A percentile compares a stretch with the other conserved stretches of the same genome.
Evolutionary conservation across 2,797 vertebrate species (phyloP).

Genomic region (Microctenopoma stevenorrisi): DNA sequence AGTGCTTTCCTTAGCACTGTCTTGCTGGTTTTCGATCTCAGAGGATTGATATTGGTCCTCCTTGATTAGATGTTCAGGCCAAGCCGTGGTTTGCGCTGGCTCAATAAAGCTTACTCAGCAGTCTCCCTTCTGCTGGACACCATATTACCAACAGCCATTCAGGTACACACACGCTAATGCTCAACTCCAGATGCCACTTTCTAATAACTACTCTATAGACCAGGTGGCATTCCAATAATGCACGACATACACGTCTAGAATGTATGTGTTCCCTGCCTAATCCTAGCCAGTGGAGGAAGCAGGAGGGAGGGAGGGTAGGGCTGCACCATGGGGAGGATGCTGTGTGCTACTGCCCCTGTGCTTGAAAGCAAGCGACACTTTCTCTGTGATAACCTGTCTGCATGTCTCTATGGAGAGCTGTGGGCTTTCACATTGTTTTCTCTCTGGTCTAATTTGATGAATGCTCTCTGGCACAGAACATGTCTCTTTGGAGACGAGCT

Average conservation of each 20-base stretch:
- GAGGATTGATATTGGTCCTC: conserved; percentile 75
- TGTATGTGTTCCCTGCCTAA: conserved; percentile 44
- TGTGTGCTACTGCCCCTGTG: conserved; percentile 50
- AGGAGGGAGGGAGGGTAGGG: conserved; percentile 8
- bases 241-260: conserved; percentile 44
- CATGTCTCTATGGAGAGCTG: conserved; percentile 68
- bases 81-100: conserved; percentile 54
- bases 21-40: conserved; percentile 74
- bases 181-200: conserved; percentile 18
- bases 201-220: conserved; percentile 40
- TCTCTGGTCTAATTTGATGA: conserved; percentile 84
- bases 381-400: conserved; percentile 82
- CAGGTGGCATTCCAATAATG: conserved; percentile 34
- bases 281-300: conserved; percentile 19
- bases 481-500: conserved; percentile 82
- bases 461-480: conserved; percentile 82
- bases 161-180: conserved; percentile 32
- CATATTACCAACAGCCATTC: conserved; percentile 60
- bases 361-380: conserved; percentile 74
- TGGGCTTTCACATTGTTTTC: conserved; percentile 79
- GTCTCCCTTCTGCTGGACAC: conserved; percentile 51
- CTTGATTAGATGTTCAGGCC: conserved; percentile 72
- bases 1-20: conserved; percentile 68
- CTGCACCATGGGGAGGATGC: conserved; percentile 54
- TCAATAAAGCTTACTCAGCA: conserved; percentile 71